phyloP scores from a whole-genome alignment of 1,140 invertebrate species.

The Hyles euphorbiae region DNA sequence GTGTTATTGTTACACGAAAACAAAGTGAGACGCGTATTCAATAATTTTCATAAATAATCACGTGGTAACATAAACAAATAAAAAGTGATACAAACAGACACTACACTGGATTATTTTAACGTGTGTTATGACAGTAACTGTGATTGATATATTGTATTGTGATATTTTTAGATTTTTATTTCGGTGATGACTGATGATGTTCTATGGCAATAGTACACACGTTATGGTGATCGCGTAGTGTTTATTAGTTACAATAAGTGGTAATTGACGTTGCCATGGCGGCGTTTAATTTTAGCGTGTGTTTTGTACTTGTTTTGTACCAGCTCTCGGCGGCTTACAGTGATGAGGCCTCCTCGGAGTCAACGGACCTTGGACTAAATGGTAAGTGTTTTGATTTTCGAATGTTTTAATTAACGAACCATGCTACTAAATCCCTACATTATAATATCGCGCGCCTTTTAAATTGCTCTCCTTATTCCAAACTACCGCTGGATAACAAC shows the following conservation, averaged over 20 bases:
- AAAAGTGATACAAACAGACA: conserved; percentile 16
- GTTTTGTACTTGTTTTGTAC: conserved; percentile 58
- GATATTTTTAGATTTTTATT: conserved; percentile 35
- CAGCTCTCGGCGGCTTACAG: conserved; percentile 51
- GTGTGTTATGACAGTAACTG: conserved; percentile 21
- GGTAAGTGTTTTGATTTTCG: conserved; percentile 33
- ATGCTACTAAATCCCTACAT: too few species aligned
- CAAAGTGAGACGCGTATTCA: conserved; percentile 34
- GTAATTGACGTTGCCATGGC: conserved; percentile 60
- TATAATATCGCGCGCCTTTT: too few species aligned
- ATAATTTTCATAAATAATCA: conserved; percentile 18
- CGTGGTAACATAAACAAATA: conserved; percentile 16
- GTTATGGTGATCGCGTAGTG: conserved; percentile 50
- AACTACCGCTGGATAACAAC: too few species aligned
- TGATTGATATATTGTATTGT: conserved; percentile 16
- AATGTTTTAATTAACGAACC: neutral
- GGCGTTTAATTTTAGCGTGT: conserved; percentile 61
- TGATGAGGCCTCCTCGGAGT: conserved; percentile 56
- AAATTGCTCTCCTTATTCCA: too few species aligned
- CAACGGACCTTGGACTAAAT: conserved; percentile 47
- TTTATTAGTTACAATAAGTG: conserved; percentile 48
- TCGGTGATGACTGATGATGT: conserved; percentile 40
- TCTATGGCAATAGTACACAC: conserved; percentile 24
- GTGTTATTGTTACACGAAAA: conserved; percentile 18
- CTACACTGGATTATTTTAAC: conserved; percentile 3